These are phyloP conservation scores for Argentina silus DNA, from an alignment of 2,797 vertebrate species.

Conservation along the genomic window DNA sequence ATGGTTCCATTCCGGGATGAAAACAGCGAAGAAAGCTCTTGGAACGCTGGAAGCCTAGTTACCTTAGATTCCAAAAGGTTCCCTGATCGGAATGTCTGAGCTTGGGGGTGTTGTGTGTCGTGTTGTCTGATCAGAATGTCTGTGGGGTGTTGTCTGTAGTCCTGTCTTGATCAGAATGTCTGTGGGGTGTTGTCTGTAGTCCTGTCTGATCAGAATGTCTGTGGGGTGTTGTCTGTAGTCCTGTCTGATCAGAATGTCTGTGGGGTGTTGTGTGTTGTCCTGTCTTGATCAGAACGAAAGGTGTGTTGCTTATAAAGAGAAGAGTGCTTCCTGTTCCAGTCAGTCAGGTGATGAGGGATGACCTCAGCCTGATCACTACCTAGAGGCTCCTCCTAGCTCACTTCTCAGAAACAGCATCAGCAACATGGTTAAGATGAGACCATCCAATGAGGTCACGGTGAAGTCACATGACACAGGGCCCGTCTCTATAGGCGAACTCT, in stretches of 20 bases:
- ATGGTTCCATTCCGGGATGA: too few relatives aligned
- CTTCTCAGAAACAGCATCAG: constrained; percentile 51
- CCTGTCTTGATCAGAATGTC: too few relatives aligned
- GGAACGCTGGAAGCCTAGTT: too few relatives aligned
- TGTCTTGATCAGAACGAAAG: too few relatives aligned
- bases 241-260: neutral
- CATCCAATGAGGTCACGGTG: constrained; percentile 32
- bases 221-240: neutral
- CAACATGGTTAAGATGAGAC: neutral
- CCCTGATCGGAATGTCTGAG: neutral
- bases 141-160: too few relatives aligned
- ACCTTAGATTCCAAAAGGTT: neutral
- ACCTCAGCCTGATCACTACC: neutral
- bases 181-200: too few relatives aligned
- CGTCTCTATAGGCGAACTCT: neutral
- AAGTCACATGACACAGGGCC: constrained; percentile 30
- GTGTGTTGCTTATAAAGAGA: too few relatives aligned
- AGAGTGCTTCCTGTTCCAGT: too few relatives aligned
- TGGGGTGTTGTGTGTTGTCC: neutral
- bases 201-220: neutral
- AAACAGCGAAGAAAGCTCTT: neutral
- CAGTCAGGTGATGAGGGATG: neutral
- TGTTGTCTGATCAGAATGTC: too few relatives aligned
- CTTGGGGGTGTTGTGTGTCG: neutral
- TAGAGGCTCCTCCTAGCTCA: constrained; percentile 10